Percentiles rank a stretch among this genome's conserved stretches.
These are phyloP conservation scores for Pantherophis alleghaniensis DNA, from an alignment of 2,797 vertebrate genomes.

Conservation along the genomic window DNA sequence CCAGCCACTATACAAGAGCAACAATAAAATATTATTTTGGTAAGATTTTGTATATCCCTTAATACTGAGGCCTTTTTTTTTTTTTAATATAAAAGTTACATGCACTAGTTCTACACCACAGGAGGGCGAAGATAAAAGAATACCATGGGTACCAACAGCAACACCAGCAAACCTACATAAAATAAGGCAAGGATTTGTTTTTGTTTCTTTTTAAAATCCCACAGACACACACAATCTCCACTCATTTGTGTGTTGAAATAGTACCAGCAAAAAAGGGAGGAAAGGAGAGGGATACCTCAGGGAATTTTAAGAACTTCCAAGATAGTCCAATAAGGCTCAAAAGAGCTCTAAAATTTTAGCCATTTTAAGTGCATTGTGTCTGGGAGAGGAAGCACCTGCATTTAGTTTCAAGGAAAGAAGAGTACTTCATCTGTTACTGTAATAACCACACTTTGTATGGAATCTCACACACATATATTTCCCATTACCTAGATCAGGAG, in stretches of 20 bases:
- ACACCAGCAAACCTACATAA: constrained; percentile 2
- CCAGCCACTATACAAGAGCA: constrained; percentile 34
- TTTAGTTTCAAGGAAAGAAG: background rate
- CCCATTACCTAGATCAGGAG: background rate
- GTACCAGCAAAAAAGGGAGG: background rate
- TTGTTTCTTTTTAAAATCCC: background rate
- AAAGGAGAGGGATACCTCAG: too few relatives aligned
- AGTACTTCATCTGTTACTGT: background rate
- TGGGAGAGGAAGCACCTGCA: background rate
- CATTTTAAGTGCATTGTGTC: constrained; percentile 7
- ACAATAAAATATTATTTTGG: constrained; percentile 38
- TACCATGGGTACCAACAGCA: background rate
- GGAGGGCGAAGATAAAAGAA: background rate
- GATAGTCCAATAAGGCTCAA: background rate
- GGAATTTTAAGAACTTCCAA: background rate
- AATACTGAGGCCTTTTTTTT: constrained; percentile 30
- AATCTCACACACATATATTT: background rate
- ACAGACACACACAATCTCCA: background rate
- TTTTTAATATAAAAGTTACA: constrained; percentile 39
- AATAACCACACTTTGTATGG: background rate
- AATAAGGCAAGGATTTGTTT: background rate
- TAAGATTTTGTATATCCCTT: constrained; percentile 33
- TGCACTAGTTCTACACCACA: constrained; percentile 34
- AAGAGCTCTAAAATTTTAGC: background rate
- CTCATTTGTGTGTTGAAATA: background rate